Base-by-base conservation (phyloP, 2,113 vertebrate species). In the Electrona antarctica region DNA sequence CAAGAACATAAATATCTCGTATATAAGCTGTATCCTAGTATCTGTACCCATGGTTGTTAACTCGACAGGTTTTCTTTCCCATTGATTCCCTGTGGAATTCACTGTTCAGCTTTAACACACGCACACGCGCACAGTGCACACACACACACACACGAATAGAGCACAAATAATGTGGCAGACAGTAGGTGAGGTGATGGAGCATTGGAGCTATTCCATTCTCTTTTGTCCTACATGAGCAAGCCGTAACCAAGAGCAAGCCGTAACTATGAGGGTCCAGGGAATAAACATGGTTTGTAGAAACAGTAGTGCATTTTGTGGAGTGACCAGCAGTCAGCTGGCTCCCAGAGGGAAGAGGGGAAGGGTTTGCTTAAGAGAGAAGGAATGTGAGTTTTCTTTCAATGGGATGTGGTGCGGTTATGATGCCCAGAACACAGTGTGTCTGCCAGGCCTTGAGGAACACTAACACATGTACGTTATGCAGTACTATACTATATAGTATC, bases 331-430 rank as follows among this genome's bases (percentile, higher is more conserved):
- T 49, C 71, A 13, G 45, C 14, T 14, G 0, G 2, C 46, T 82
- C 75, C 69, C 79, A 45, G 48, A 74, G 73, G 80, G 71, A 46
- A 61, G 51, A 1, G 14, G 77, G 54, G 76, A 71, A 41, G 74
- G 73, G 69, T 78, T 81, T 81, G 80, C 80, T 74, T 76, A 52
- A 59, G 41, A 75, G 47, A 64, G 64, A 65, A 78, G 68, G 80
- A 83, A 77, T 64, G 64, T 77, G 58, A 7, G 13, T 58, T 69
- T 29, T n/a, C 29, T 50, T 69, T 60, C 57, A 69, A 33, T 57
- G 13, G 46, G 57, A 14, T 69, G 67, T 61, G 57, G 45, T 50
- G 58, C 7, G 70, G 70, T 79, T 74, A 69, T 45, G 56, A 76
- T 77, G 64, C 65, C 64, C 29, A 71, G 76, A 81, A 74, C 68